Conservation (phyloP, 2,113 vertebrate genomes). For the Mesitornis unicolor region DNA sequence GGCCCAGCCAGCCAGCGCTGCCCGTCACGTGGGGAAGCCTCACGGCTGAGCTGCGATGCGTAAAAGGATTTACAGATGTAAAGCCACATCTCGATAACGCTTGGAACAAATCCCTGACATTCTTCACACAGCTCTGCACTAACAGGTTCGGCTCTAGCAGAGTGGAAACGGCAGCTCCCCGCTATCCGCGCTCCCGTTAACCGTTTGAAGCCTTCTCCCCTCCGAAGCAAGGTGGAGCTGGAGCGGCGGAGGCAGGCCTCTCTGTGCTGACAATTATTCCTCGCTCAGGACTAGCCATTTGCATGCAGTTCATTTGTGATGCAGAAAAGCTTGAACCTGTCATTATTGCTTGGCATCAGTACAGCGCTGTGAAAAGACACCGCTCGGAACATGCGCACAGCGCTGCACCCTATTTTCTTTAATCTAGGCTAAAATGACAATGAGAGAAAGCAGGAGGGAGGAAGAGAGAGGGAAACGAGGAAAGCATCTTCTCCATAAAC, state of each 20-base stretch:
- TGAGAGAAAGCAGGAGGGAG: background rate
- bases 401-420: conserved; percentile 42
- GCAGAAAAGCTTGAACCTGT: conserved; percentile 77
- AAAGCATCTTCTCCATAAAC: background rate
- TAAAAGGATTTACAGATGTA: conserved; percentile 73
- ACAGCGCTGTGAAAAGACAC: conserved; percentile 49
- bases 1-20: background rate
- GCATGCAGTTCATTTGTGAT: conserved; percentile 75
- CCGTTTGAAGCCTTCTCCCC: conserved; percentile 11
- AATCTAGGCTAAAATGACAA: conserved; percentile 57
- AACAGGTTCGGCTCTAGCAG: conserved; percentile 59
- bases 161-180: conserved; percentile 65
- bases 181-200: conserved; percentile 17
- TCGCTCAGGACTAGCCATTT: conserved; percentile 73
- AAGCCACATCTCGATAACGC: conserved; percentile 63
- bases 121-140: conserved; percentile 68
- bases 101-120: conserved; percentile 68
- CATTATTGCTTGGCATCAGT: conserved; percentile 76
- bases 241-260: background rate
- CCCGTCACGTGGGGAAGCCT: conserved; percentile 52
- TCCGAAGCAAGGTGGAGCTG: background rate
- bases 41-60: conserved; percentile 63
- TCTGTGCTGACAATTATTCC: conserved; percentile 62
- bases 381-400: conserved; percentile 48
- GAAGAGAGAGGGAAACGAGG: background rate